A percentile compares a stretch with the other conserved stretches of the same genome.
phyloP scores from a whole-genome alignment of 2,797 vertebrate genomes.

The Kryptolebias ocellatus region DNA sequence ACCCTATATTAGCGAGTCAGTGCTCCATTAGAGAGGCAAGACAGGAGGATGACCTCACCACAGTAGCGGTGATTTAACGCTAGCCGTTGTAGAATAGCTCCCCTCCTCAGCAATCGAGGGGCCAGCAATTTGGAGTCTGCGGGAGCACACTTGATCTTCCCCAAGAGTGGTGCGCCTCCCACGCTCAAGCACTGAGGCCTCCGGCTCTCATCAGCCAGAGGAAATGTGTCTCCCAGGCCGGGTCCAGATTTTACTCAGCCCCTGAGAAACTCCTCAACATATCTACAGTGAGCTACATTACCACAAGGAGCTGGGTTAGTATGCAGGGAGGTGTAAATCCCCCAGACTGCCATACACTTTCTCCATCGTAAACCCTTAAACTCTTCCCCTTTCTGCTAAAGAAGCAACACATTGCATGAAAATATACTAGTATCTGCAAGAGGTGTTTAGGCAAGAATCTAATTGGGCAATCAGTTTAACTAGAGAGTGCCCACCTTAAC shows the following conservation, averaged over 20 bases:
- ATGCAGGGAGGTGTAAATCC: constrained; percentile 56
- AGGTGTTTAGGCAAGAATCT: constrained; percentile 30
- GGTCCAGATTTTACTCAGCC: constrained; percentile 71
- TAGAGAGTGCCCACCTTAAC: constrained; percentile 3
- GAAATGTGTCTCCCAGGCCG: constrained; percentile 77
- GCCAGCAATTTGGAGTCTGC: constrained; percentile 75
- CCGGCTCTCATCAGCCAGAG: constrained; percentile 75
- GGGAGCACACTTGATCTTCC: constrained; percentile 78
- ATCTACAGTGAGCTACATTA: constrained; percentile 79
- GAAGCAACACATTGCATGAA: constrained; percentile 31
- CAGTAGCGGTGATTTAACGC: constrained; percentile 76
- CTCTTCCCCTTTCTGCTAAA: constrained; percentile 44
- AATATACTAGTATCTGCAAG: constrained; percentile 20
- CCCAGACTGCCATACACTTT: constrained; percentile 52
- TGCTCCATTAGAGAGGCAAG: constrained; percentile 75
- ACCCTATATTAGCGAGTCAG: constrained; percentile 69
- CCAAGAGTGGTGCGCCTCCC: constrained; percentile 75
- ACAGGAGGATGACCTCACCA: constrained; percentile 78
- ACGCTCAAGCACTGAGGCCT: constrained; percentile 70
- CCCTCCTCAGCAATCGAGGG: constrained; percentile 69
- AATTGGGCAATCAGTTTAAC: constrained; percentile 16
- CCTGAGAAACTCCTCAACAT: constrained; percentile 81
- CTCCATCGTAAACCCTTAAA: constrained; percentile 60
- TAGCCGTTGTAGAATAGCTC: constrained; percentile 64
- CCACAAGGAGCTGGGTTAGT: constrained; percentile 63